Base-by-base conservation (phyloP, 1,140 invertebrate genomes). In the Drosophila arawakana region DNA sequence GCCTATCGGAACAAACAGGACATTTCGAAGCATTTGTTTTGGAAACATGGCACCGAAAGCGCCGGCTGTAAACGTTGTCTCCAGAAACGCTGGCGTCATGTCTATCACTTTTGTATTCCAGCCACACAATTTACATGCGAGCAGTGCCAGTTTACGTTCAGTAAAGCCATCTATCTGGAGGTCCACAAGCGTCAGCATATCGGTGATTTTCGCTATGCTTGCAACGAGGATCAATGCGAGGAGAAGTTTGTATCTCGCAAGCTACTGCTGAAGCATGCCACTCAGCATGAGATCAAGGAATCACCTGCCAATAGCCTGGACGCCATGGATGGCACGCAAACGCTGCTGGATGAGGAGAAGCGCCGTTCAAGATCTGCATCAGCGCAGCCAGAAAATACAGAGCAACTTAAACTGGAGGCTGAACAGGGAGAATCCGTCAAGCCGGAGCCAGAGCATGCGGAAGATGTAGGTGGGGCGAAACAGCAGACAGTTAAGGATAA, bases 41-140 rank as follows among this genome's bases (percentile, higher is more conserved):
- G 97, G 97, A 97, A 98, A 91, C 97, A 98, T 91, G 96, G 96
- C 10, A 97, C 96, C 4, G 96, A 97, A 89, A 97, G 96, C 93
- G 95, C 96, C 2, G 92, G 95, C 4, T 98, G 97, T 91, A 97
- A 97, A 91, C 95, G 94, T 83, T 98, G 97, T 92, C 90, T 97
- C 4, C 96, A 97, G 76, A 97, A 97, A 85, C 97, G 97, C 78
- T 97, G 97, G 97, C 96, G 96, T 0, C 96, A 97, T 92, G 95
- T 97, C 8, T 98, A 97, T 93, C 97, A 98, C 86, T 97, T 97
- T 88, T 98, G 97, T 89, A 94, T 96, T 68, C 97, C 97, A 15
- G 96, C 97, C 5, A 93, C 94, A 11, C 93, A 94, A 30, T 97
- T 97, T 92, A 93, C 93, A 1, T 97, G 97, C 93, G 96, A 97